phyloP scores from a whole-genome alignment of 1,140 invertebrate species.

The Zaprionus gabonicus region DNA sequence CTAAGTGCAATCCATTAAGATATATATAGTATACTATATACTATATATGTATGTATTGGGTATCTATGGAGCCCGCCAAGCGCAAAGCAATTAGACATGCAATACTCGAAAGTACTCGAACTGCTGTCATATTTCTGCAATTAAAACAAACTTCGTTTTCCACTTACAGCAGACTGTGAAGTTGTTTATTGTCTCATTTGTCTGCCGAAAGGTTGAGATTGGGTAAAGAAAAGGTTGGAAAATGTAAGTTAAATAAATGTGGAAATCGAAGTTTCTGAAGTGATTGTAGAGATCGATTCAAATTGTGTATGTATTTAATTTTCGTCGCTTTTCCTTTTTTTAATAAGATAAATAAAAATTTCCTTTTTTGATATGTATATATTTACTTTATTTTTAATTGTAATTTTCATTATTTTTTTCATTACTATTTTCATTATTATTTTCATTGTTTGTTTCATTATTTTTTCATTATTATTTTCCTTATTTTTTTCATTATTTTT shows the following conservation, averaged over 20 bases:
- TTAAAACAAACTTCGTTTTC: slow-evolving; percentile 57
- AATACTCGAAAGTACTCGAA: slow-evolving; percentile 71
- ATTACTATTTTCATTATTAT: too few species aligned
- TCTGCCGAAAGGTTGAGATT: slow-evolving; percentile 2
- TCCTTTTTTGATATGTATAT: too few species aligned
- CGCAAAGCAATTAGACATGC: slow-evolving; percentile 78
- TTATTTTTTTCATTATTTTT: too few species aligned
- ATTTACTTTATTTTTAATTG: too few species aligned
- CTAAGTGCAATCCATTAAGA: slow-evolving; percentile 17
- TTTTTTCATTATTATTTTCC: too few species aligned
- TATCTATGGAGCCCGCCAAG: slow-evolving; percentile 48
- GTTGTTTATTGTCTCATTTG: slow-evolving; percentile 32
- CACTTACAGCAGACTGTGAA: slow-evolving; percentile 10
- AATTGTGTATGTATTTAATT: background rate
- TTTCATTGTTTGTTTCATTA: too few species aligned
- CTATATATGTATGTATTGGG: background rate
- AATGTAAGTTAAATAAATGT: background rate
- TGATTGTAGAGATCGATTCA: too few species aligned
- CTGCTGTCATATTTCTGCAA: slow-evolving; percentile 73
- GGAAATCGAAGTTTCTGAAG: background rate
- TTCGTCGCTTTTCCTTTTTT: background rate
- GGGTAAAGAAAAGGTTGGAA: background rate
- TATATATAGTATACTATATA: background rate
- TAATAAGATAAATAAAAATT: too few species aligned
- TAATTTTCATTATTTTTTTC: too few species aligned